phyloP scores from a whole-genome alignment of 2,888 invertebrate species.

The Schizotus pectinicornis region DNA sequence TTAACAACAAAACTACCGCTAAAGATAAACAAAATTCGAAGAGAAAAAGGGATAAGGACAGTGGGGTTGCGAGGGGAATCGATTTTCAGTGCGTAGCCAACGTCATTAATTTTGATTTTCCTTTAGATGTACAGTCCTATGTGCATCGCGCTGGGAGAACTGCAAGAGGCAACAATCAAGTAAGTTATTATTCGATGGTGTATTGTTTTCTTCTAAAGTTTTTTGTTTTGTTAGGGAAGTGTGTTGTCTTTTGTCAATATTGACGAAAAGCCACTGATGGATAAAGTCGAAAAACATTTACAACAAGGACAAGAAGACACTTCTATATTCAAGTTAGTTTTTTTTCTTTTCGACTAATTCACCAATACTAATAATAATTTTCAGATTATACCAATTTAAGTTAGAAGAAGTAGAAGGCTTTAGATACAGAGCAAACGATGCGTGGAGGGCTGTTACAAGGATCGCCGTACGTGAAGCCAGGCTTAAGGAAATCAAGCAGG shows the following conservation, averaged over 20 bases:
- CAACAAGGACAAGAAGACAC: slow-evolving; percentile 70
- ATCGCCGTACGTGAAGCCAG: slow-evolving; percentile 94
- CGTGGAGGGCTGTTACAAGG: slow-evolving; percentile 92
- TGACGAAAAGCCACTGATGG: slow-evolving; percentile 75
- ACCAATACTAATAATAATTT: slow-evolving; percentile 25
- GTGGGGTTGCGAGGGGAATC: slow-evolving; percentile 94
- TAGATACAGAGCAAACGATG: slow-evolving; percentile 92
- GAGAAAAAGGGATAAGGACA: slow-evolving; percentile 86
- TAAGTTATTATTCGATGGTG: slow-evolving; percentile 42
- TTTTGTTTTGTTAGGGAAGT: slow-evolving; percentile 69
- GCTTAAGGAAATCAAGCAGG: slow-evolving; percentile 92
- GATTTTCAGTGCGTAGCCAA: slow-evolving; percentile 98
- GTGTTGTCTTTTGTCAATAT: slow-evolving; percentile 88
- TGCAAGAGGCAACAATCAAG: slow-evolving; percentile 84
- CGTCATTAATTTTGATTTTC: slow-evolving; percentile 99
- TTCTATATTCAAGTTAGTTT: slow-evolving; percentile 68
- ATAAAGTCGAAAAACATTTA: slow-evolving; percentile 77
- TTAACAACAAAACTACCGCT: slow-evolving; percentile 22
- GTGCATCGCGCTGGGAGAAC: slow-evolving; percentile 93
- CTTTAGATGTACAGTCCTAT: slow-evolving; percentile 85
- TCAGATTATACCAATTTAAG: slow-evolving; percentile 90
- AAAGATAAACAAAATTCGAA: slow-evolving; percentile 54
- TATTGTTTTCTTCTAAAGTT: slow-evolving; percentile 14
- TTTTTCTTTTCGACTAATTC: slow-evolving; percentile 8
- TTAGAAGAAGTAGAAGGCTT: slow-evolving; percentile 97